Evolutionary conservation across 2,797 vertebrate genomes (phyloP), one percentile per base, ranked within the genome.

Genomic region (Phrynocephalus vlangalii): DNA sequence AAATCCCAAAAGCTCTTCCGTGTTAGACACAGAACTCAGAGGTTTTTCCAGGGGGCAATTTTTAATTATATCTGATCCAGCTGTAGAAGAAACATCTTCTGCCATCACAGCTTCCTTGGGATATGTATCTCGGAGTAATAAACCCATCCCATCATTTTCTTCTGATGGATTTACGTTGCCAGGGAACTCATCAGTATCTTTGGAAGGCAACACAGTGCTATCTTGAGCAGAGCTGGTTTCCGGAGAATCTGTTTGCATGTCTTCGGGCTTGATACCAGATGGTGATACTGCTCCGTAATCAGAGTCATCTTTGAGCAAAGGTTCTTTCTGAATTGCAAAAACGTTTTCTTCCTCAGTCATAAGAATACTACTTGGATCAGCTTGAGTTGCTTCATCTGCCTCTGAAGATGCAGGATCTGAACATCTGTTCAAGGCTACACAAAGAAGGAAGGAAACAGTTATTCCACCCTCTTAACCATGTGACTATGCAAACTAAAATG

Each of bases 361-460:
- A 1, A 92, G 52, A 76, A 87, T 44, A 90, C 33, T 91, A 82
- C 93, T 90, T 87, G 92, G 75, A 72, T 95, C 95, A 22, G 79
- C 66, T 82, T 90, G 94, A 86, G 91, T 72, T n/a, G 92, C 72
- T 87, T 91, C 91, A 67, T 97, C 97, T 63, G 91, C 85, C 78
- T 95, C 95, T 2, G 96, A 96, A 80, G 96, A 96, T 91, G 96
- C 96, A 88, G 96, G 91, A 92, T 94, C 96, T 91, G 97, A 97
- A 89, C 97, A 95, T 89, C 94, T 95, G 92, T 97, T 97, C 95
- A 97, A 96, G 97, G 97, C 98, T 99, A 96, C 56, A 81, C 70
- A 70, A 63, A 56, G n/a, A 93, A 70, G 26, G 90, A 83, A 90
- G 18, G 38, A 50, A 86, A 70, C 48, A 22, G 6, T 44, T 9